Evolutionary conservation across 2,888 invertebrate genomes (phyloP).

Genomic region (Byasa hedistus): DNA sequence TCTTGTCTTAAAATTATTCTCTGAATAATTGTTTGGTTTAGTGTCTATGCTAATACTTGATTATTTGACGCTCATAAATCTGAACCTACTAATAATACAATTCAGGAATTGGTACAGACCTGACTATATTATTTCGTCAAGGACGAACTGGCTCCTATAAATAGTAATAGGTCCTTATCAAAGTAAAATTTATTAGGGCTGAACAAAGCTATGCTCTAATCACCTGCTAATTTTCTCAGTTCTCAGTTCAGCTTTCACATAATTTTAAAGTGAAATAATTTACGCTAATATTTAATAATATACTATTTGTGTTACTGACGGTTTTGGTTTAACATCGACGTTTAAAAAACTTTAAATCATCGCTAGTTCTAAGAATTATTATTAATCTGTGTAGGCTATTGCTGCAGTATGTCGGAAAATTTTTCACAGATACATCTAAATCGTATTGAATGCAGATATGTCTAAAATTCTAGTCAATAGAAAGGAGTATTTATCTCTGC

Average conservation of each 20-base stretch:
- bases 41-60: slow-evolving; percentile 42
- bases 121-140: slow-evolving; percentile 31
- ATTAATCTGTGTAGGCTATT: no score
- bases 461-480: slow-evolving; percentile 15
- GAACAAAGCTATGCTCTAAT: slow-evolving; percentile 21
- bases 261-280: neutral
- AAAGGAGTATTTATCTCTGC: slow-evolving; percentile 26
- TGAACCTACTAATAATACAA: slow-evolving; percentile 33
- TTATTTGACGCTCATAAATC: slow-evolving; percentile 44
- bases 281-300: neutral
- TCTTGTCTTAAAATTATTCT: slow-evolving; percentile 40
- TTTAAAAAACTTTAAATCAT: no score
- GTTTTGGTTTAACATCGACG: no score
- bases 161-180: slow-evolving; percentile 34
- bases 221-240: slow-evolving; percentile 23
- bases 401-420: no score
- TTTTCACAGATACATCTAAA: no score
- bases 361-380: no score
- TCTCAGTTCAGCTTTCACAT: neutral
- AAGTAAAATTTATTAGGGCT: slow-evolving; percentile 21
- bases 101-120: slow-evolving; percentile 35
- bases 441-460: neutral
- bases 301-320: neutral
- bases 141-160: slow-evolving; percentile 36
- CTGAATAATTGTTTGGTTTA: slow-evolving; percentile 44